Conservation (phyloP, 2,113 vertebrate genomes). For the Saccopteryx bilineata region DNA sequence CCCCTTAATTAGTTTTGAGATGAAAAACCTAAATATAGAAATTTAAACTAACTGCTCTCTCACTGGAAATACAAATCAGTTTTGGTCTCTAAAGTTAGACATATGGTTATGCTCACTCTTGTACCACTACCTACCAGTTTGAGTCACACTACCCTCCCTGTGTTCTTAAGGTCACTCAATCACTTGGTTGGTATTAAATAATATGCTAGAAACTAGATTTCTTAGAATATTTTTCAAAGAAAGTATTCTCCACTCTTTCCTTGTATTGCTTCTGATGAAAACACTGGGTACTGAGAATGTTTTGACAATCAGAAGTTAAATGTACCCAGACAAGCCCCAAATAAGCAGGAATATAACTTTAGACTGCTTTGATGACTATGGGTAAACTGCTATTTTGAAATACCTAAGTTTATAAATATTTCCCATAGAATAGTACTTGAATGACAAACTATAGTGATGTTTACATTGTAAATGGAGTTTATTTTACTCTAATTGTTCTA, state of each 20-base stretch:
- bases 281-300: neutral
- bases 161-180: neutral
- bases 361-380: neutral
- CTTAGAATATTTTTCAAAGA: neutral
- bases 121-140: neutral
- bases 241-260: neutral
- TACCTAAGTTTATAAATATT: neutral
- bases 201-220: slow-evolving; percentile 26
- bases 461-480: neutral
- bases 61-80: neutral
- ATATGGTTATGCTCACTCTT: neutral
- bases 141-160: neutral
- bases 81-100: neutral
- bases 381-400: neutral
- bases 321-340: neutral
- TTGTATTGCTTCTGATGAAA: neutral
- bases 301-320: slow-evolving; percentile 23
- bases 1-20: slow-evolving; percentile 44
- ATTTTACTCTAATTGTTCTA: neutral
- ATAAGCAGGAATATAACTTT: neutral
- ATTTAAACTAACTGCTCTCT: slow-evolving; percentile 21
- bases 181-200: neutral
- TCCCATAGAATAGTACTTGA: neutral
- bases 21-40: slow-evolving; percentile 40
- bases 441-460: neutral